These are phyloP conservation scores for Glyptemys insculpta DNA, from an alignment of 2,797 vertebrate genomes.

Conservation along the genomic window DNA sequence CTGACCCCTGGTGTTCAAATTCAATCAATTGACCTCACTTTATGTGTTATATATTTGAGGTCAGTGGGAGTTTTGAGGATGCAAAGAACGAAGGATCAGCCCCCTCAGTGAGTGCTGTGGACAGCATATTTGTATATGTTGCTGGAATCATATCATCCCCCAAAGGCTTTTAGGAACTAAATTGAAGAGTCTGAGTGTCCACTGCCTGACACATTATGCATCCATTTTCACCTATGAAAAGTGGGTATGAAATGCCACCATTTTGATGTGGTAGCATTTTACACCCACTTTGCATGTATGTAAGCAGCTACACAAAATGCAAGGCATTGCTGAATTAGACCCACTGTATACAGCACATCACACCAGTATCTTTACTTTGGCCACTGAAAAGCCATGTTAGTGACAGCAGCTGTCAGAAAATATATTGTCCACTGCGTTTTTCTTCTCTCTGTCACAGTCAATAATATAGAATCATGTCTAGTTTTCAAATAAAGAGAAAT, in stretches of 20 bases:
- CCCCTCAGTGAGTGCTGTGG: neutral
- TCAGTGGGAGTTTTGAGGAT: neutral
- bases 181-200: neutral
- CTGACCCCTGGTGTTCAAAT: neutral
- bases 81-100: neutral
- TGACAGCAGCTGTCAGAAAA: neutral
- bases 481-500: neutral
- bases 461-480: neutral
- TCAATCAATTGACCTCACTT: neutral
- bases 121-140: accelerated
- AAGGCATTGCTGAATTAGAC: neutral
- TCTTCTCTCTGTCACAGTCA: neutral
- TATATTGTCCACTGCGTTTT: neutral
- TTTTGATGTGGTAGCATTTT: neutral
- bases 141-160: neutral
- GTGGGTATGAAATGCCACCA: neutral
- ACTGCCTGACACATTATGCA: accelerated
- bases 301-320: neutral
- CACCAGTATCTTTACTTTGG: neutral
- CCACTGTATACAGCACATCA: accelerated
- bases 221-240: neutral
- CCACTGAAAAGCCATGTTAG: neutral
- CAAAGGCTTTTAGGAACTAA: neutral
- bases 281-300: neutral
- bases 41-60: neutral